These are phyloP conservation scores for Hyposoter didymator DNA, from an alignment of 2,888 invertebrate genomes.

Conservation along the genomic window DNA sequence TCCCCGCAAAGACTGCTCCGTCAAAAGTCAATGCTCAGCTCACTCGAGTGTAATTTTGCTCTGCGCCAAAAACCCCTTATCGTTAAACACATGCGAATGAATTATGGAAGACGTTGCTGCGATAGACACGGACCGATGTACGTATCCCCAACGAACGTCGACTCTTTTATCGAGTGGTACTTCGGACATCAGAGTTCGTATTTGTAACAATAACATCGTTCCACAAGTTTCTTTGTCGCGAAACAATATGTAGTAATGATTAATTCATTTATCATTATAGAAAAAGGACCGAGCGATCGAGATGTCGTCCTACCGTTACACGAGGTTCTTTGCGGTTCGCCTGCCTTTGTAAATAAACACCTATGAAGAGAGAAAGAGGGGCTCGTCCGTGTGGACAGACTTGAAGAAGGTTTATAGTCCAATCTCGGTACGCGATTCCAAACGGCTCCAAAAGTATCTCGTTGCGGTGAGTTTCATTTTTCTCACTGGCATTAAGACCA, in stretches of 20 bases:
- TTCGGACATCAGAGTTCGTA: conserved; percentile 10
- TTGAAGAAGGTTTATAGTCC: not conserved
- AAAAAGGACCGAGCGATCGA: not conserved
- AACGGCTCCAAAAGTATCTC: not conserved
- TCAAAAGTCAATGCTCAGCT: conserved; percentile 29
- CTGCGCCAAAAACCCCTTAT: conserved; percentile 14
- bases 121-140: not conserved
- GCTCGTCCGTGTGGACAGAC: not conserved
- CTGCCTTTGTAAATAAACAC: conserved; percentile 3
- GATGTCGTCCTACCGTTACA: conserved; percentile 5
- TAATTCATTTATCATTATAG: not conserved
- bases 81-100: conserved; percentile 1
- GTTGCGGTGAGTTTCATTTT: not conserved
- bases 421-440: not conserved
- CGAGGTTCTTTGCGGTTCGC: not conserved
- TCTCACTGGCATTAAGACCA: not conserved
- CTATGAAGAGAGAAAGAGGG: not conserved
- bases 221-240: not conserved
- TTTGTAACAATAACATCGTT: not conserved
- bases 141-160: not conserved
- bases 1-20: conserved; percentile 7
- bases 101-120: not conserved
- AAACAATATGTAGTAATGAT: not conserved
- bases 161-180: conserved; percentile 9
- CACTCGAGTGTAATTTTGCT: not conserved